Base-by-base conservation (phyloP, 2,797 vertebrate genomes). In the Etheostoma nigrum region DNA sequence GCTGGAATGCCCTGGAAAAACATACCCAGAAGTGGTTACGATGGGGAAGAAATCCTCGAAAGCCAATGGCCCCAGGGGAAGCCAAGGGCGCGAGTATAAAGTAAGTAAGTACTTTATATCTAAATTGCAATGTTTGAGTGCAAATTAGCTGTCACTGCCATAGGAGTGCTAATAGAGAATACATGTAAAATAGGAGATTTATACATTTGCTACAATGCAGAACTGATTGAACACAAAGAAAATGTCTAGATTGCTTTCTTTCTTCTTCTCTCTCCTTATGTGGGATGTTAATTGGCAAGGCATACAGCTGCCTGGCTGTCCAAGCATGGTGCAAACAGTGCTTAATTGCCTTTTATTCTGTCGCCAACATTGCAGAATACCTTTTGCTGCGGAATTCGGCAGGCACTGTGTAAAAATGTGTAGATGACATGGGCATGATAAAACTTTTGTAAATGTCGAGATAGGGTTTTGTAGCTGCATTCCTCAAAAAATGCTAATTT, bases 221-320 rank as follows among this genome's bases (percentile, higher is more conserved):
- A 89, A 81, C 79, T 85, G 79, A 81, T 74, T 78, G 74, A 92
- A 82, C 75, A 69, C 57, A 81, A 52, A 82, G 64, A 72, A 65
- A 85, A 67, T 57, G 58, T 86, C 67, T 23, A 59, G 15, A 76
- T 58, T 87, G 42, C 52, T 49, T 27, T 64, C 27, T 71, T 64
- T 69, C 53, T 61, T 47, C 36, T 68, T 57, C 69, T 64, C 72
- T 68, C 72, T 74, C 72, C 69, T 76, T 63, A 82, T 72, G 73
- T 61, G 69, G 73, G 81, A 91, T 82, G 87, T 93, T 93, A 94
- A 95, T 93, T 93, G 88, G 89, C 81, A 78, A 86, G 84, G 82
- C 84, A 77, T 81, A 80, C 68, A 61, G 55, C 74, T 68, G 69
- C 78, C 79, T 52, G 67, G 78, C 84, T 85, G 86, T 90, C 81